Conservation (phyloP, 2,113 vertebrate genomes). For the Gopherus evgoodei region DNA sequence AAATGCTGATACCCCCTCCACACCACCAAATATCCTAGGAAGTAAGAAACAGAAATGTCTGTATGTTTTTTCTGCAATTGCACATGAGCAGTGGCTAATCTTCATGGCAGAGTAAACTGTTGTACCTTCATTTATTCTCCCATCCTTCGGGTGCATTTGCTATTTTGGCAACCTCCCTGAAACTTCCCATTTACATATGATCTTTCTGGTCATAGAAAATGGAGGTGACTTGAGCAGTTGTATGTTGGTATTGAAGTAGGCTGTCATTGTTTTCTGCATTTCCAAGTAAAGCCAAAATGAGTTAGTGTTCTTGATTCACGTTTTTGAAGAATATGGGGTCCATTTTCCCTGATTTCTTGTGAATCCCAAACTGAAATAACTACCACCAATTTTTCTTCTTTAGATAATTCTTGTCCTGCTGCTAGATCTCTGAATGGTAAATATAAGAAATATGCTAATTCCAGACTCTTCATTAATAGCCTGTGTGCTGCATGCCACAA, state of each 20-base stretch:
- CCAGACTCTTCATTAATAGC: neutral
- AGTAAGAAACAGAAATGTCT: neutral
- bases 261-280: neutral
- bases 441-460: neutral
- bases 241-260: neutral
- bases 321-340: neutral
- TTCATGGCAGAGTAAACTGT: neutral
- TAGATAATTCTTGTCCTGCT: neutral
- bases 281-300: neutral
- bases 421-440: neutral
- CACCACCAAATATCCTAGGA: neutral
- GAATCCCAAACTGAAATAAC: neutral
- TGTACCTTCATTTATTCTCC: rapidly evolving
- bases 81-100: neutral
- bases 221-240: neutral
- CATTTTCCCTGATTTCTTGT: neutral
- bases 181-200: neutral
- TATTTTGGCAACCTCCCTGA: neutral
- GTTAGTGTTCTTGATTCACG: neutral
- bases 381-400: neutral
- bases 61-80: neutral
- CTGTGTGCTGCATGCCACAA: neutral
- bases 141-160: neutral
- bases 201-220: neutral
- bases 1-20: neutral